Evolutionary conservation across 2,888 invertebrate species (phyloP).

Genomic region (Pharmacophagus antenor): DNA sequence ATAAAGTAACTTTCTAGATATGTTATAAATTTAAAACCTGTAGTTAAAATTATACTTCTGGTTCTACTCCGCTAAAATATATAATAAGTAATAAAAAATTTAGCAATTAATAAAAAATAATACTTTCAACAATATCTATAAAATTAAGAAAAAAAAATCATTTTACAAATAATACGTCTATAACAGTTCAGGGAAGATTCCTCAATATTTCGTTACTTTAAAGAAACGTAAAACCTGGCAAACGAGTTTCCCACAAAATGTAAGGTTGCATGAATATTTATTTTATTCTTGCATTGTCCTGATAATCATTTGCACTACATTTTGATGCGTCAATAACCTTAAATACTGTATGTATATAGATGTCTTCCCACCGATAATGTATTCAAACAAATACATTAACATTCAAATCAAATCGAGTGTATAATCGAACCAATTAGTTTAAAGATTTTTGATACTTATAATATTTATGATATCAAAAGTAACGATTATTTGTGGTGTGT

Average conservation of each 20-base stretch:
- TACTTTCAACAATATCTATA: no score
- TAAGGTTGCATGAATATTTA: background rate
- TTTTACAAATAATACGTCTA: background rate
- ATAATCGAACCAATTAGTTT: background rate
- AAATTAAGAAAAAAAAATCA: no score
- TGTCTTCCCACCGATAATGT: conserved; percentile 9
- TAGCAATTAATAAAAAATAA: no score
- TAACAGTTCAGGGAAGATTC: no score
- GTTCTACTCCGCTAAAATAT: no score
- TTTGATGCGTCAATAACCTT: conserved; percentile 29
- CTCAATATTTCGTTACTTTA: no score
- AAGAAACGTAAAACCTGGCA: background rate
- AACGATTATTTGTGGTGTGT: no score
- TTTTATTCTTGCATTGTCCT: background rate
- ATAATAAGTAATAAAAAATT: no score
- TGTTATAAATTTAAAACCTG: no score
- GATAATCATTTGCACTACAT: conserved; percentile 16
- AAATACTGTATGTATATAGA: conserved; percentile 3
- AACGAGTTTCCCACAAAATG: background rate
- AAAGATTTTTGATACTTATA: background rate
- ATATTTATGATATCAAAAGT: background rate
- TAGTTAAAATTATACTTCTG: no score
- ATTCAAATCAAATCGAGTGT: conserved; percentile 8
- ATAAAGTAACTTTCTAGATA: background rate
- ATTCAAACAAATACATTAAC: conserved; percentile 7